Percentiles rank a stretch among this genome's conserved stretches.
phyloP scores from a whole-genome alignment of 2,113 vertebrate species.

The Zootoca vivipara region DNA sequence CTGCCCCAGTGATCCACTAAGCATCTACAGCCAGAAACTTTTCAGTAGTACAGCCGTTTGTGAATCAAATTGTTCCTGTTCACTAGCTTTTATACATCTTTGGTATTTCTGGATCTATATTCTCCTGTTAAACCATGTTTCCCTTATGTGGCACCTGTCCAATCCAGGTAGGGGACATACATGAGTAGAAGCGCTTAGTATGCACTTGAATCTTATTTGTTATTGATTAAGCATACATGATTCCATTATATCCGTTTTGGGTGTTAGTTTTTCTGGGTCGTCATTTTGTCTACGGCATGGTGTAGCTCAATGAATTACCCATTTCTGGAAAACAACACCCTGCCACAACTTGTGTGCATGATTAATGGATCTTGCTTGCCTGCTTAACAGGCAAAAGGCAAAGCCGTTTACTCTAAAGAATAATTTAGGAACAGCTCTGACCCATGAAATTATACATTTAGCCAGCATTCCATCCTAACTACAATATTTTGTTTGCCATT shows the following conservation, averaged over 20 bases:
- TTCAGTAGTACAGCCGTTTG: too few relatives aligned
- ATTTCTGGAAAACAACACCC: conserved; percentile 49
- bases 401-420: conserved; percentile 19
- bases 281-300: background rate
- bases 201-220: background rate
- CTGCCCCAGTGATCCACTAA: background rate
- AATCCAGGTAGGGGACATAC: background rate
- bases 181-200: background rate
- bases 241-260: background rate
- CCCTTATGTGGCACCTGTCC: background rate
- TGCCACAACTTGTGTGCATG: conserved; percentile 41
- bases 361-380: conserved; percentile 11
- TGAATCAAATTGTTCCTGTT: background rate
- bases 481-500: conserved; percentile 22
- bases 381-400: background rate
- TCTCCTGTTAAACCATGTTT: background rate
- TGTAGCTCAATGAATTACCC: conserved; percentile 29
- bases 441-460: conserved; percentile 22
- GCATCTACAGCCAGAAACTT: too few relatives aligned
- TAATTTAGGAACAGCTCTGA: conserved; percentile 30
- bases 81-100: background rate
- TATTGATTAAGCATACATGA: background rate
- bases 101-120: background rate
- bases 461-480: background rate
- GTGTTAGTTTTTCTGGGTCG: background rate